phyloP scores from a whole-genome alignment of 2,797 vertebrate genomes.

The Hemibagrus guttatus region DNA sequence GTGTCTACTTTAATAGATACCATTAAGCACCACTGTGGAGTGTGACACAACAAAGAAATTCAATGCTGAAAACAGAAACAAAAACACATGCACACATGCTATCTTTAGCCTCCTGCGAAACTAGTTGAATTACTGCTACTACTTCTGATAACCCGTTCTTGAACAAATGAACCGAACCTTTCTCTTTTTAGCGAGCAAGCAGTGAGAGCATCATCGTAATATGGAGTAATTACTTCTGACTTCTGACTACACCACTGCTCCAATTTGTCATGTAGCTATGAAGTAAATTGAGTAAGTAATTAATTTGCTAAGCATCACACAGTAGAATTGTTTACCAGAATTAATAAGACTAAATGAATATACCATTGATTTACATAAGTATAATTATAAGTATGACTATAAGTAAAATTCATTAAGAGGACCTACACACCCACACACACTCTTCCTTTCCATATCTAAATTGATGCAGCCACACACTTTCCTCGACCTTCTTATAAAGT shows the following conservation, averaged over 20 bases:
- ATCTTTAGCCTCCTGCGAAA: too few species aligned
- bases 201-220: neutral
- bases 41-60: too few species aligned
- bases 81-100: too few species aligned
- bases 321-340: neutral
- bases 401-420: neutral
- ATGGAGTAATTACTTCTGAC: neutral
- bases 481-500: slow-evolving; percentile 19
- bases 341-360: slow-evolving; percentile 9
- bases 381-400: neutral
- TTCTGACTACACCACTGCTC: neutral
- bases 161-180: neutral
- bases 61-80: too few species aligned
- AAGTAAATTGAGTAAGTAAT: slow-evolving; percentile 9
- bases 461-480: slow-evolving; percentile 1
- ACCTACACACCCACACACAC: neutral
- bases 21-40: too few species aligned
- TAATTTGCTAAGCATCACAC: neutral
- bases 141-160: neutral
- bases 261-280: neutral
- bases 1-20: too few species aligned
- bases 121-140: neutral
- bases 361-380: neutral
- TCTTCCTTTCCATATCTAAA: slow-evolving; percentile 13
- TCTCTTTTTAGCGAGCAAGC: neutral